Conservation (phyloP, 2,888 invertebrate species). For the Drosophila hawaiiensis region DNA sequence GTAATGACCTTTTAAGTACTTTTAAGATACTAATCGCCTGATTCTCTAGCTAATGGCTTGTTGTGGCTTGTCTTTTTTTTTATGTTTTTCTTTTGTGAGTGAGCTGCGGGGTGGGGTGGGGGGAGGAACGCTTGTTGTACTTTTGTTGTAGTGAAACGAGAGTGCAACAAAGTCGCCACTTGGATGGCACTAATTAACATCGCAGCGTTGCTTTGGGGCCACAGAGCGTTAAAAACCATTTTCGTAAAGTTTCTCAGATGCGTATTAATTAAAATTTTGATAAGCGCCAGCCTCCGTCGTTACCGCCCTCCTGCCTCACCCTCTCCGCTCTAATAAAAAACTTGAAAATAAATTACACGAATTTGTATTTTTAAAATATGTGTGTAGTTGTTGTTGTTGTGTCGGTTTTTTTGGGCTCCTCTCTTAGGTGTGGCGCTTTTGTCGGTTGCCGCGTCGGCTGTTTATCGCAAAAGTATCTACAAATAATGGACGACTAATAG, state of each 20-base stretch:
- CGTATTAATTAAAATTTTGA: slow-evolving; percentile 81
- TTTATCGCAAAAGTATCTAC: slow-evolving; percentile 77
- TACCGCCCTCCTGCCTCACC: neutral
- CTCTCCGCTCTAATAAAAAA: slow-evolving; percentile 65
- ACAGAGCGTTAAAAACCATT: slow-evolving; percentile 63
- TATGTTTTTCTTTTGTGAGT: neutral
- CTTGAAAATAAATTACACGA: slow-evolving; percentile 77
- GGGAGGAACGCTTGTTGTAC: slow-evolving; percentile 20
- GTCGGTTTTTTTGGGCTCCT: slow-evolving; percentile 28
- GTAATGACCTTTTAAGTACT: slow-evolving; percentile 81
- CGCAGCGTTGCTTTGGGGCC: slow-evolving; percentile 63
- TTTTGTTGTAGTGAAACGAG: slow-evolving; percentile 47
- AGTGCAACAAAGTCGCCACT: slow-evolving; percentile 74
- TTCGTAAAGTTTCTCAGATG: slow-evolving; percentile 77
- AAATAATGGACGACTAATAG: slow-evolving; percentile 78
- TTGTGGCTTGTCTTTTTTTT: slow-evolving; percentile 68
- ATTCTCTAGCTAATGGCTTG: slow-evolving; percentile 74
- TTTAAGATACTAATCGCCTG: slow-evolving; percentile 78
- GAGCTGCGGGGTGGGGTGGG: neutral
- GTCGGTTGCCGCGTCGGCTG: slow-evolving; percentile 53
- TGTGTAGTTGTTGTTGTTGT: slow-evolving; percentile 13
- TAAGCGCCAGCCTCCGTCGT: slow-evolving; percentile 54
- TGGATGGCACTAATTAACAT: slow-evolving; percentile 78
- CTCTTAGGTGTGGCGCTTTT: slow-evolving; percentile 70
- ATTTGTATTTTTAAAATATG: slow-evolving; percentile 54